Evolutionary conservation across 2,888 invertebrate species (phyloP), one percentile per base, ranked within the genome.

Genomic region (Thecocarcelia acutangulata): DNA sequence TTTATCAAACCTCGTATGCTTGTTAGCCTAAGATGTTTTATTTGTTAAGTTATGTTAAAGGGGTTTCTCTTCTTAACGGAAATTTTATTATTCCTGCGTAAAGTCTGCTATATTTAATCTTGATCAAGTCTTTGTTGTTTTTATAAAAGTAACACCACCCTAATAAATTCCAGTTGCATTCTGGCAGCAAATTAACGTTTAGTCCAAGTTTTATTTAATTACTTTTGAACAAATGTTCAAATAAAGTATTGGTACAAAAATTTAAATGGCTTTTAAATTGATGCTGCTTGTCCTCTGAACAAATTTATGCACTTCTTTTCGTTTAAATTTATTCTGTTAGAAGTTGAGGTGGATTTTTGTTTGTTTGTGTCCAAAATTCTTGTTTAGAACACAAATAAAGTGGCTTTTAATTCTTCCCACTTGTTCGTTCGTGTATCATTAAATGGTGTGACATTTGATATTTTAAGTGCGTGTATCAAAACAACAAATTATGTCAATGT

Each of bases 391-490:
- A 12, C 1, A 40, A 56, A 64, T 48, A 37, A 74, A 58, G 24
- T 58, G 40, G 6, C 42, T 42, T 28, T 28, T 40, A 15, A 50
- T 5, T 40, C 1, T 42, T 52, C 12, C 15, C 15, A 33, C 11
- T 33, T 1, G 21, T 33, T 9, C 37, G 21, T 33, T 9, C 37
- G 15, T 42, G 48, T 19, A 24, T 52, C 46, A 69, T 48, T 48
- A 56, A 21, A 3, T n/a, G 0, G 37, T 40, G 37, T 61, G 69
- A 76, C 61, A 61, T 63, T 46, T 61, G 69, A 76, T 76, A 75
- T 61, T 59, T 76, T 69, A 70, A 76, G 72, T 76, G 80, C 28
- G 33, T 52, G 40, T 66, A 64, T 76, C 66, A 66, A 56, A 50
- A 40, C 69, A 59, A 19, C 15, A 73, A 44, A 73, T 73, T 15